phyloP scores from a whole-genome alignment of 2,113 vertebrate genomes.

The Cygnus buccinator region DNA sequence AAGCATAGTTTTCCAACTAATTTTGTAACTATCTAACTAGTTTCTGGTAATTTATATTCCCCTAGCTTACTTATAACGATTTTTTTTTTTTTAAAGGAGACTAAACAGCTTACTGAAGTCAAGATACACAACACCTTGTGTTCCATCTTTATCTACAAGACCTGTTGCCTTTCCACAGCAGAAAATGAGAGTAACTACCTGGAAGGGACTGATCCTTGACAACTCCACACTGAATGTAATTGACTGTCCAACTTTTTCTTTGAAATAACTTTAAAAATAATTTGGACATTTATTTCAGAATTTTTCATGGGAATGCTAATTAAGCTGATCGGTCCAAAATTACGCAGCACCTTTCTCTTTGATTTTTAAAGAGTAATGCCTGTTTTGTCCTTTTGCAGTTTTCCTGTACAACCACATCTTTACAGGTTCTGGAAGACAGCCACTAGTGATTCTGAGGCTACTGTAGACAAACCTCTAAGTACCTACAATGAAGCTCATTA shows the following conservation, averaged over 20 bases:
- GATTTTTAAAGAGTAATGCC: neutral
- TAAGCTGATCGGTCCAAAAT: neutral
- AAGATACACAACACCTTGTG: neutral
- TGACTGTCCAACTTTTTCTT: neutral
- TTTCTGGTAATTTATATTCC: conserved; percentile 15
- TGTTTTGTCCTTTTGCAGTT: neutral
- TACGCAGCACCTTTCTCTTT: neutral
- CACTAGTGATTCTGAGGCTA: neutral
- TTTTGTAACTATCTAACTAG: neutral
- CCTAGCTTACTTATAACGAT: neutral
- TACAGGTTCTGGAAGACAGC: neutral
- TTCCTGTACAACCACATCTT: neutral
- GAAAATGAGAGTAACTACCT: neutral
- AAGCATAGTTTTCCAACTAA: neutral
- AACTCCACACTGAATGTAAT: neutral
- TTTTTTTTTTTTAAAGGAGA: neutral
- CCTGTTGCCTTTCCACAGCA: neutral
- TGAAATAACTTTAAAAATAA: neutral
- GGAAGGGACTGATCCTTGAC: neutral
- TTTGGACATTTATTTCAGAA: conserved; percentile 15
- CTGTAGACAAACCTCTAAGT: neutral
- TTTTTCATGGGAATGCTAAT: neutral
- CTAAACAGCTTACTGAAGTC: neutral
- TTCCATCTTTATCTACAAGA: neutral
- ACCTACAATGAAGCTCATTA: conserved; percentile 11